Conservation (phyloP, 2,888 invertebrate genomes). For the Adelognathus sp. region DNA sequence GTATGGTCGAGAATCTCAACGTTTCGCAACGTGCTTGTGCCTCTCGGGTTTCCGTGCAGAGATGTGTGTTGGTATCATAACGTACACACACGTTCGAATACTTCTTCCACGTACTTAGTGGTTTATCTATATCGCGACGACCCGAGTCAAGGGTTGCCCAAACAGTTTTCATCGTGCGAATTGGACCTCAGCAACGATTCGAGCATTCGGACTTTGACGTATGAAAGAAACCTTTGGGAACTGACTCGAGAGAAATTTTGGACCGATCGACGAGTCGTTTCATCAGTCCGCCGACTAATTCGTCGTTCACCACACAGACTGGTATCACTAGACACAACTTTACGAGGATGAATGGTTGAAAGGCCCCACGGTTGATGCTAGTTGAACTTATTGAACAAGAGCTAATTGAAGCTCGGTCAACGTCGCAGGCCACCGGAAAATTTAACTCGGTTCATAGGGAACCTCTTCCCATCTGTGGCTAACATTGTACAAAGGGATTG, state of each 20-base stretch:
- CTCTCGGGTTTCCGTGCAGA: neutral
- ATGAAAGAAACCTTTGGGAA: neutral
- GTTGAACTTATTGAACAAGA: neutral
- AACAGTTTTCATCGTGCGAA: neutral
- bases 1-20: slow-evolving; percentile 19
- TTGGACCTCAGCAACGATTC: slow-evolving; percentile 26
- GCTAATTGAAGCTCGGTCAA: neutral
- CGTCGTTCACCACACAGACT: neutral
- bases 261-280: slow-evolving; percentile 6
- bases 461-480: neutral
- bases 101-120: neutral
- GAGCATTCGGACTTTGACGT: neutral
- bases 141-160: slow-evolving; percentile 29
- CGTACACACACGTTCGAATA: neutral
- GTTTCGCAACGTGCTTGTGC: slow-evolving; percentile 11
- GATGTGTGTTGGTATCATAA: neutral
- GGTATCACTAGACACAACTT: neutral
- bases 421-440: neutral
- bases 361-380: neutral
- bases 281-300: slow-evolving; percentile 1
- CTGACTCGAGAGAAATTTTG: slow-evolving; percentile 11
- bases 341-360: neutral
- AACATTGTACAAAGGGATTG: neutral
- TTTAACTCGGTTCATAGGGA: neutral
- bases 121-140: neutral